These are phyloP conservation scores for Hylyphantes graminicola DNA, from an alignment of 1,140 invertebrate species.

Conservation along the genomic window DNA sequence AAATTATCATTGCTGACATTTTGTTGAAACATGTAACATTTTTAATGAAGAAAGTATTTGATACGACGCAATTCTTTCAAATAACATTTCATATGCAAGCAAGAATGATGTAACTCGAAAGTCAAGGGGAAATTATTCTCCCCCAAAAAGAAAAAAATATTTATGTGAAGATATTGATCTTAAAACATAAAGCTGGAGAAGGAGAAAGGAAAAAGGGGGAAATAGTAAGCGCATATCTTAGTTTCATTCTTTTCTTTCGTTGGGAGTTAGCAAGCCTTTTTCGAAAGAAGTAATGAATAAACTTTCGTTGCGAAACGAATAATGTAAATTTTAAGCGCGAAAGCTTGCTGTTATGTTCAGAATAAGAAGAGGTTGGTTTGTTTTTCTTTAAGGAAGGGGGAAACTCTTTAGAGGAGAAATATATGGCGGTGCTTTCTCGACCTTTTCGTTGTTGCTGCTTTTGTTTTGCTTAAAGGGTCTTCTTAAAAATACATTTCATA, in stretches of 20 bases:
- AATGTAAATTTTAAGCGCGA: conserved; percentile 29
- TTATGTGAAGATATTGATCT: conserved; percentile 28
- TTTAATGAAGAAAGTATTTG: no score
- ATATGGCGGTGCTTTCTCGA: conserved; percentile 2
- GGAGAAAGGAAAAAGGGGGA: no score
- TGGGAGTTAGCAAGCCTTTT: conserved; percentile 23
- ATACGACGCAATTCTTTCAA: no score
- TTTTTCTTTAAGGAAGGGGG: conserved; percentile 31
- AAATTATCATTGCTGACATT: no score
- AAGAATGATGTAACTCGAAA: no score
- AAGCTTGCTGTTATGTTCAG: conserved; percentile 41
- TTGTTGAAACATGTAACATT: no score
- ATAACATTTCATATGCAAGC: no score
- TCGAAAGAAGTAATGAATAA: conserved; percentile 48
- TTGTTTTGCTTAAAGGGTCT: neutral
- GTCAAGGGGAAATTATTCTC: neutral
- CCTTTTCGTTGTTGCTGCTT: conserved; percentile 14
- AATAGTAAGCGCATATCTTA: neutral
- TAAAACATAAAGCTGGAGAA: no score
- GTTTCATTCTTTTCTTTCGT: neutral
- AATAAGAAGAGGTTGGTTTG: conserved; percentile 18
- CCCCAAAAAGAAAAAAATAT: neutral
- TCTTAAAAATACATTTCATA: neutral
- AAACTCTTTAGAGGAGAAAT: neutral
- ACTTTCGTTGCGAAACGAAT: conserved; percentile 25